phyloP scores from a whole-genome alignment of 1,140 invertebrate genomes.

The Lutraria rhynchaena region DNA sequence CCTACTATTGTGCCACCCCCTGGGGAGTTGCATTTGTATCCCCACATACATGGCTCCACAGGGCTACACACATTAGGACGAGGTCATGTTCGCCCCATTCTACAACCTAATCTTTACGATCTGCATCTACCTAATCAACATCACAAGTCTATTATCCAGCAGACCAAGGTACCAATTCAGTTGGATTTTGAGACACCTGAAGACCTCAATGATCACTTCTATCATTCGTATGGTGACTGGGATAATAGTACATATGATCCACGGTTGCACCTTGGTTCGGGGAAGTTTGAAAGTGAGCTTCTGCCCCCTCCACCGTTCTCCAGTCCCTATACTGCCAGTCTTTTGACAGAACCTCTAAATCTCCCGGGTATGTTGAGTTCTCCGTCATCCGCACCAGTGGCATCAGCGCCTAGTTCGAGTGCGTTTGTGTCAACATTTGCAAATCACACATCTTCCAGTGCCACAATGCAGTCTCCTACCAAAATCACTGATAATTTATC shows the following conservation, averaged over 20 bases:
- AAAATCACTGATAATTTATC: slow-evolving; percentile 52
- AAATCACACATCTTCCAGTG: slow-evolving; percentile 44
- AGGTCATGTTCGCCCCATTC: slow-evolving; percentile 65
- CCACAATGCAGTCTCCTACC: slow-evolving; percentile 29
- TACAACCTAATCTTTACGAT: slow-evolving; percentile 79
- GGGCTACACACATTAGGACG: slow-evolving; percentile 69
- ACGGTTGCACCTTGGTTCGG: slow-evolving; percentile 58
- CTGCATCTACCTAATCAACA: slow-evolving; percentile 70
- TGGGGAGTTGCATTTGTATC: slow-evolving; percentile 81
- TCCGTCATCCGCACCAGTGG: slow-evolving; percentile 55
- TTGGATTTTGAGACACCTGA: slow-evolving; percentile 76
- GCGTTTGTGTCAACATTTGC: slow-evolving; percentile 68
- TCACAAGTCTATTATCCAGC: slow-evolving; percentile 68
- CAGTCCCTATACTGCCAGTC: slow-evolving; percentile 61
- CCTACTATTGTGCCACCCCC: slow-evolving; percentile 72
- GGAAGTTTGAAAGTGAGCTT: slow-evolving; percentile 73
- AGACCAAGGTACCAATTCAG: slow-evolving; percentile 72
- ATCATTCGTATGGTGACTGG: slow-evolving; percentile 80
- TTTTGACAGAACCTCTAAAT: slow-evolving; percentile 69
- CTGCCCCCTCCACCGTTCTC: slow-evolving; percentile 73
- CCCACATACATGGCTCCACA: slow-evolving; percentile 81
- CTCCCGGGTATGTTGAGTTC: slow-evolving; percentile 66
- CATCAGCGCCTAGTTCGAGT: slow-evolving; percentile 68
- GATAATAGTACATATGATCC: slow-evolving; percentile 74
- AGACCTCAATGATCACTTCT: slow-evolving; percentile 78